phyloP scores from a whole-genome alignment of 2,888 invertebrate species.

The Cerastoderma edule region DNA sequence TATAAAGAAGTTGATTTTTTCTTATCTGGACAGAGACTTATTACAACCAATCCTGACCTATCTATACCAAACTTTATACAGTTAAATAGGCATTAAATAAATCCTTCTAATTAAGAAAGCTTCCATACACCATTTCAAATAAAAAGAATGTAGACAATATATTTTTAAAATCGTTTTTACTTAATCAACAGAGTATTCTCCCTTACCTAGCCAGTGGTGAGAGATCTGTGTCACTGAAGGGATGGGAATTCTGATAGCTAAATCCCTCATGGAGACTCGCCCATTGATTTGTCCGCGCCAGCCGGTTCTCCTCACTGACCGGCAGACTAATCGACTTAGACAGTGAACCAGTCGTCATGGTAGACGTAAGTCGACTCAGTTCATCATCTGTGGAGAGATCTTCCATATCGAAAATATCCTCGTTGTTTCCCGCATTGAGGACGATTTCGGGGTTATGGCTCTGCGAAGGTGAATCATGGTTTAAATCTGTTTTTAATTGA shows the following conservation, averaged over 20 bases:
- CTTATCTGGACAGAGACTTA: no score
- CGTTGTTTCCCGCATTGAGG: constrained; percentile 60
- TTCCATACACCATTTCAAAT: no score
- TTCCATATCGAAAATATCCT: constrained; percentile 80
- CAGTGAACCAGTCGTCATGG: constrained; percentile 55
- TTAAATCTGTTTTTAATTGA: constrained; percentile 6
- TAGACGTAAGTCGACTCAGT: constrained; percentile 56
- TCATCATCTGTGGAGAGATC: constrained; percentile 78
- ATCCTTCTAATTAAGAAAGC: no score
- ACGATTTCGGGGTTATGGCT: constrained; percentile 25
- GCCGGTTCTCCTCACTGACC: constrained; percentile 60
- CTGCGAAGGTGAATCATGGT: background rate
- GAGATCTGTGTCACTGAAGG: constrained; percentile 95
- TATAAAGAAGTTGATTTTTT: no score
- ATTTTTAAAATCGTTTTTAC: no score
- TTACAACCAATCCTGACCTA: no score
- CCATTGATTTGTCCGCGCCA: constrained; percentile 67
- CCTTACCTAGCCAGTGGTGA: constrained; percentile 88
- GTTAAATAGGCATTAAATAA: no score
- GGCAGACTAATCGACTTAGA: constrained; percentile 65
- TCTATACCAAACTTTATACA: no score
- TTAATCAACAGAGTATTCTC: no score
- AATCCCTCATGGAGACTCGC: constrained; percentile 62
- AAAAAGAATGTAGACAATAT: no score
- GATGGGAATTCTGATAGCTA: constrained; percentile 58